Evolutionary conservation across 2,888 invertebrate genomes (phyloP), one percentile per base, ranked within the genome.

Genomic region (Nebria brevicollis): DNA sequence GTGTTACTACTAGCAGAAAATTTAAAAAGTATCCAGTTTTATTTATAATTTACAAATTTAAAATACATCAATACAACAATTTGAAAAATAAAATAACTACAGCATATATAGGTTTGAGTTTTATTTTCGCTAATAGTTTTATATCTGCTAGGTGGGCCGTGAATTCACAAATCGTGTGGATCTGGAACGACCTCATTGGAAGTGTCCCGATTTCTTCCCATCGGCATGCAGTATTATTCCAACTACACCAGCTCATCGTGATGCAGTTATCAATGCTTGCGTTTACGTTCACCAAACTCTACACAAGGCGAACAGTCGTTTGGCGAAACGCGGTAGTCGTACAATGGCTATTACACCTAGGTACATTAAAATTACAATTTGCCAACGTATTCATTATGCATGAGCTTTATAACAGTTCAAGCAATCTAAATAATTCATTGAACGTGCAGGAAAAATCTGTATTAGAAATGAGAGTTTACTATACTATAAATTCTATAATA

Each of bases 211-310:
- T 86, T 94, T 95, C 88, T 97, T 98, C 93, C 98, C 98, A 0
- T 93, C 95, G 0, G 95, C 96, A 2, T 98, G 97, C 88, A 93
- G 94, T 43, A 90, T 94, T 84, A 92, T 97, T 82, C 92, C 94
- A 4, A 89, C 93, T 1, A 86, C 94, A 42, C 96, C 97, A 4
- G 91, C 92, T 8, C 98, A 98, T 89, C 93, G 99, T 78, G 97
- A 98, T 86, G 98, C 98, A 20, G 98, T 99, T n/a, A 96, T 99
- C 86, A 99, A 99, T 90, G 97, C 98, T 0, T 98, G 97, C 88
- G 99, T 99, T 15, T 98, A 98, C 89, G 98, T 99, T 42, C 99
- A 99, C 89, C 97, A 97, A 90, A 98, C 99, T 0, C 91, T 99
- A 83, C 98, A 98, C 89, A 95, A 96, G 86, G 98, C 98, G 76